phyloP scores from a whole-genome alignment of 1,140 invertebrate species.

The Maniola jurtina region DNA sequence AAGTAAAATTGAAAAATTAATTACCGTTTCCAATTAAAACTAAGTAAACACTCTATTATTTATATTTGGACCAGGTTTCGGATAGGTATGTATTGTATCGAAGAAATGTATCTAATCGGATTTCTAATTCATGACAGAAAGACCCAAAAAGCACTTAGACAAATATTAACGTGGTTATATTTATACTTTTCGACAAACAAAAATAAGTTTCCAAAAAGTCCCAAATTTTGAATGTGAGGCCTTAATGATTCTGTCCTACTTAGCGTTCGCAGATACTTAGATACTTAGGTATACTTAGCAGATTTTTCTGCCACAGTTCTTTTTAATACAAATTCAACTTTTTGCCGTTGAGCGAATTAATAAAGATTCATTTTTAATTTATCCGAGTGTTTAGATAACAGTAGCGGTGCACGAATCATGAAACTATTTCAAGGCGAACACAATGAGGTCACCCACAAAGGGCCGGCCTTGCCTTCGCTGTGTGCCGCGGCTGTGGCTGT shows the following conservation, averaged over 20 bases:
- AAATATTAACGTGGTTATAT: too few species aligned
- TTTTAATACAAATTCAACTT: not conserved
- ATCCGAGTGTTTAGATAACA: slow-evolving; percentile 61
- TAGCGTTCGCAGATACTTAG: not conserved
- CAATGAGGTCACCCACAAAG: slow-evolving; percentile 73
- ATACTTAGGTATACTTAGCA: not conserved
- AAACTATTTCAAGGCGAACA: slow-evolving; percentile 74
- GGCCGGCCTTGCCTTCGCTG: slow-evolving; percentile 68
- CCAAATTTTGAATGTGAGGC: too few species aligned
- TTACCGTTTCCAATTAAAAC: too few species aligned
- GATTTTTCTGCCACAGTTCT: not conserved
- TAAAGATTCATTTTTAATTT: slow-evolving; percentile 33
- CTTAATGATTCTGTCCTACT: not conserved
- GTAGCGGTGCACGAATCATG: slow-evolving; percentile 60
- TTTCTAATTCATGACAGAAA: too few species aligned
- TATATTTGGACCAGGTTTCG: too few species aligned
- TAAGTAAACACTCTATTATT: too few species aligned
- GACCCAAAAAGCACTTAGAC: too few species aligned
- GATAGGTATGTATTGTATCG: too few species aligned
- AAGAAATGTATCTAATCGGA: too few species aligned
- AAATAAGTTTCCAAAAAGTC: too few species aligned
- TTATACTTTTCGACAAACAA: too few species aligned
- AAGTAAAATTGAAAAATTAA: too few species aligned
- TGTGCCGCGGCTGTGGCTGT: slow-evolving; percentile 29
- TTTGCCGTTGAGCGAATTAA: slow-evolving; percentile 1